Evolutionary conservation across 1,140 invertebrate species (phyloP).

Genomic region (Drosophila aff.): DNA sequence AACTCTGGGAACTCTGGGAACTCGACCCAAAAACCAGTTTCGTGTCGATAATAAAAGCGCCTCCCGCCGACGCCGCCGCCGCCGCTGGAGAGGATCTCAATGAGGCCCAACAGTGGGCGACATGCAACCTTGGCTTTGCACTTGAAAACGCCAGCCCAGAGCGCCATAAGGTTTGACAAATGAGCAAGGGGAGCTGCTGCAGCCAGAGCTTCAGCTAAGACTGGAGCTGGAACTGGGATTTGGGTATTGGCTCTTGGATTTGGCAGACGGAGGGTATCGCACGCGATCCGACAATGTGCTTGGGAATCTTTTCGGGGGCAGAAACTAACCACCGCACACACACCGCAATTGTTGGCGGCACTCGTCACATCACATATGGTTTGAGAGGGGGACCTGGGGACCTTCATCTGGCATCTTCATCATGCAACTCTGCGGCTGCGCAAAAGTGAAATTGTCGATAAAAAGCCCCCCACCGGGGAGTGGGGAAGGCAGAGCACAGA

Average conservation of each 20-base stretch:
- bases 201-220: background rate
- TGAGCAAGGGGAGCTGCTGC: background rate
- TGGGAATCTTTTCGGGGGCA: slow-evolving; percentile 70
- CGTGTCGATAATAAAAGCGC: slow-evolving; percentile 75
- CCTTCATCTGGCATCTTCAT: slow-evolving; percentile 23
- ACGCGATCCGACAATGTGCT: slow-evolving; percentile 76
- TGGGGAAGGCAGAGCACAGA: slow-evolving; percentile 19
- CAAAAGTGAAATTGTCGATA: slow-evolving; percentile 83
- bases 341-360: slow-evolving; percentile 22
- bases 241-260: background rate
- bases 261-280: slow-evolving; percentile 8
- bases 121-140: slow-evolving; percentile 77
- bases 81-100: slow-evolving; percentile 20
- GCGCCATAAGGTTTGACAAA: slow-evolving; percentile 68
- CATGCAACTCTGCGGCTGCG: slow-evolving; percentile 38
- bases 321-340: slow-evolving; percentile 19
- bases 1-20: slow-evolving; percentile 36
- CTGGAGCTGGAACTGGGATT: background rate
- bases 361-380: background rate
- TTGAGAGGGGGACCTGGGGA: slow-evolving; percentile 11
- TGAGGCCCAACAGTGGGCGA: background rate
- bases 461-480: slow-evolving; percentile 24
- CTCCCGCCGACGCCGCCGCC: slow-evolving; percentile 25
- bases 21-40: slow-evolving; percentile 51
- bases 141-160: slow-evolving; percentile 60